Base-by-base conservation (phyloP, 2,113 vertebrate genomes). In the Aspidoscelis tigris region DNA sequence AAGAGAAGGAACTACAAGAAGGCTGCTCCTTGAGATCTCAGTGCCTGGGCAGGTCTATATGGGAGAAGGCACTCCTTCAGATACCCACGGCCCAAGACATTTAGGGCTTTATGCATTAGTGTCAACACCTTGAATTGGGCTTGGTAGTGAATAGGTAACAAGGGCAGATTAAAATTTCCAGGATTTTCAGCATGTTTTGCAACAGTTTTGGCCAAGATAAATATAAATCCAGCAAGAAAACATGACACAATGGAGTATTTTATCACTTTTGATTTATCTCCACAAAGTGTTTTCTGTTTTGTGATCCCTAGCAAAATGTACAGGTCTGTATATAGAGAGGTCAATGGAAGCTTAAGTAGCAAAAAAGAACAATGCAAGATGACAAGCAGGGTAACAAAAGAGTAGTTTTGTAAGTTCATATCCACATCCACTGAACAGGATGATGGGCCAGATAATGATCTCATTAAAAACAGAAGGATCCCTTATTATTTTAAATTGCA, bases 401-500 rank as follows among this genome's bases (percentile, higher is more conserved):
- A 22, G 50, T 3, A 76, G 47, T n/a, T 61, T 26, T 81, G 64
- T 58, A 76, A 11, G 43, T 81, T 69, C 18, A 55, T 47, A 33
- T 86, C 33, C 71, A 18, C 26, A 71, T 47, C 72, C 26, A 86
- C 33, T 64, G 26, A 76, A 70, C 41, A 76, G 61, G 69, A 81
- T n/a, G 16, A 80, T 20, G n/a, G 78, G 71, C 58, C 47, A 76
- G 65, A 69, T 81, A 80, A 86, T 76, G 50, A 70, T 10, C 39
- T 55, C 78, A 81, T 81, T 58, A 76, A 8, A 70, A 64, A 81
- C 7, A 64, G 39, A 81, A 44, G 39, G 41, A 41, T 77, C 20
- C 41, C 2, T 39, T 76, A 83, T 55, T 20, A 74, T 41, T 66
- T 18, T 22, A 55, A 68, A 68, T 58, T 47, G 16, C 20, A 68